Evolutionary conservation across 2,797 vertebrate species (phyloP), one percentile per base, ranked within the genome.

Genomic region (Phataginus tricuspis): DNA sequence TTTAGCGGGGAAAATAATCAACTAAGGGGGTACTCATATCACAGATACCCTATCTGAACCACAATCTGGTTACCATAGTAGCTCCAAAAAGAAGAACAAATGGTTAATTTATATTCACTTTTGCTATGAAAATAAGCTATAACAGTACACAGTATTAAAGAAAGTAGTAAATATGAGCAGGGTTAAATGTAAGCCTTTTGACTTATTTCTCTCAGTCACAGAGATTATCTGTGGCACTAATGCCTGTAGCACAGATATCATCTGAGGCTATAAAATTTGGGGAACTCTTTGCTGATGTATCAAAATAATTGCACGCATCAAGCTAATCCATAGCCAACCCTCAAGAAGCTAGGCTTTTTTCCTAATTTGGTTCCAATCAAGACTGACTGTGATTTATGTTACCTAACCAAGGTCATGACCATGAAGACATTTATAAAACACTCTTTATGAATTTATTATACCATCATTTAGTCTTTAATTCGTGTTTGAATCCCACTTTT

Each of bases 21-120:
- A 88, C 87, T 97, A 97, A 98, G 86, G 80, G 14, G 13, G 77
- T 97, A 98, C 95, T 82, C 97, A 86, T 96, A 98, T 96, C 91
- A 96, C 90, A 97, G 92, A 98, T 98, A 98, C 92, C 95, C 95
- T 95, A 95, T 55, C 86, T 95, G 96, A 98, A 97, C 96, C 11
- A 87, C 61, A 96, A 80, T 91, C 96, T 97, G 87, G 95, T 98
- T 98, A 93, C 97, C 97, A 97, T 90, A 98, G 97, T 91, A 98
- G 98, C 96, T 96, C 77, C 4, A 92, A 91, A 59, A 97, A 94
- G 74, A 80, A 97, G 96, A 64, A 42, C 93, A 97, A 75, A 97
- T 37, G 18, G 86, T 91, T 96, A 98, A 96, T 84, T 96, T 69
- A 90, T 63, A 93, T 39, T 97, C 95, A 96, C 90, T 91, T 97